A percentile compares a stretch with the other conserved stretches of the same genome.
Evolutionary conservation across 1,140 invertebrate species (phyloP).

Genomic region (Drosophila guanche): DNA sequence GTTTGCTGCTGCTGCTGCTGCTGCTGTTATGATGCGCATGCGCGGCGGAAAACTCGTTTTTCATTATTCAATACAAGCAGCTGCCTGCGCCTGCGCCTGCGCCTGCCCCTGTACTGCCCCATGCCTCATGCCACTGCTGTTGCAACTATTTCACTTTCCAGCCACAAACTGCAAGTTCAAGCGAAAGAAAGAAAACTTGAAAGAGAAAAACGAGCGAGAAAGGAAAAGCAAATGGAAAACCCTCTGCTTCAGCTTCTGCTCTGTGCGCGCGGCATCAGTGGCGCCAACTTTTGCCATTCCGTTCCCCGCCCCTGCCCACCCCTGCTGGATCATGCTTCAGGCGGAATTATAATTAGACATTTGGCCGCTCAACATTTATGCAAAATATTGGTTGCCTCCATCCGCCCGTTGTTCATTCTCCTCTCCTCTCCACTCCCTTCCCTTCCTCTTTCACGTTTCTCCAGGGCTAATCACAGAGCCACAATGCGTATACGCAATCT

Average conservation of each 20-base stretch:
- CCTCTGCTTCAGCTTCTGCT: constrained; percentile 28
- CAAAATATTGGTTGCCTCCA: constrained; percentile 63
- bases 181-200: constrained; percentile 38
- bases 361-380: constrained; percentile 70
- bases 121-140: constrained; percentile 39
- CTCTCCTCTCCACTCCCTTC: not conserved
- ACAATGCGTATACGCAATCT: constrained; percentile 77
- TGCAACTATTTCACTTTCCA: constrained; percentile 73
- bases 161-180: constrained; percentile 68
- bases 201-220: constrained; percentile 33
- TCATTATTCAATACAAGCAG: constrained; percentile 75
- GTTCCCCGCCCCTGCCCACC: constrained; percentile 23
- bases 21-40: constrained; percentile 60
- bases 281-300: constrained; percentile 41
- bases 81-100: not conserved
- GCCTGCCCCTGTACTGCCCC: no score
- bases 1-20: constrained; percentile 19
- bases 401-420: not conserved
- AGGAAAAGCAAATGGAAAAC: constrained; percentile 50
- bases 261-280: constrained; percentile 5
- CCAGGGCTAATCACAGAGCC: constrained; percentile 55
- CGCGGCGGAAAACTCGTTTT: constrained; percentile 77
- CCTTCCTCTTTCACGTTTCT: not conserved
- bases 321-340: not conserved
- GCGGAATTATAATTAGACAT: constrained; percentile 70